phyloP scores from a whole-genome alignment of 2,113 vertebrate genomes.

The Psophia crepitans region DNA sequence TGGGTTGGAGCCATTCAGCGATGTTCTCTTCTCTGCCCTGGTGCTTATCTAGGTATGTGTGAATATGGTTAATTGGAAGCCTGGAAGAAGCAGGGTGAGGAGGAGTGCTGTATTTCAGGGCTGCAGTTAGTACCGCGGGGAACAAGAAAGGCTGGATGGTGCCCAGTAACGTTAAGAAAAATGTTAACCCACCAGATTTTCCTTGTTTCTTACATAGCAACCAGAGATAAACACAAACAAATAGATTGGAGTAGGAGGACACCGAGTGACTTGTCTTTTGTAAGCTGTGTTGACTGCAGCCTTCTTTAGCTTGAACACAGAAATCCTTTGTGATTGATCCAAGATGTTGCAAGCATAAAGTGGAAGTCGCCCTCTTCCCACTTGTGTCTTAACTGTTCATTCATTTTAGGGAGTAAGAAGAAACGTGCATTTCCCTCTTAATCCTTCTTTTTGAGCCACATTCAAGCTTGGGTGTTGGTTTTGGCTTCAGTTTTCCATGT shows the following conservation, averaged over 20 bases:
- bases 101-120: not conserved
- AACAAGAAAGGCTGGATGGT: slow-evolving; percentile 27
- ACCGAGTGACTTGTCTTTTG: slow-evolving; percentile 46
- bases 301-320: slow-evolving; percentile 25
- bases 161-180: slow-evolving; percentile 23
- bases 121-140: not conserved
- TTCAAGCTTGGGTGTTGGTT: not conserved
- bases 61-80: not conserved
- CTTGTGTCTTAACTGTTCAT: slow-evolving; percentile 5
- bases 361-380: slow-evolving; percentile 20
- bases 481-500: not conserved
- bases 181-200: slow-evolving; percentile 48
- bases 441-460: not conserved
- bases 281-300: slow-evolving; percentile 25
- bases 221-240: slow-evolving; percentile 74
- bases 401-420: not conserved
- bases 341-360: not conserved
- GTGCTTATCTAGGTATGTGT: not conserved
- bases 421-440: not conserved
- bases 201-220: slow-evolving; percentile 70
- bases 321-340: slow-evolving; percentile 39
- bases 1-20: not conserved
- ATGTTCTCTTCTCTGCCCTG: not conserved
- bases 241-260: slow-evolving; percentile 51
- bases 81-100: not conserved